Evolutionary conservation across 2,888 invertebrate genomes (phyloP).

Genomic region (Stenodema calcarata): DNA sequence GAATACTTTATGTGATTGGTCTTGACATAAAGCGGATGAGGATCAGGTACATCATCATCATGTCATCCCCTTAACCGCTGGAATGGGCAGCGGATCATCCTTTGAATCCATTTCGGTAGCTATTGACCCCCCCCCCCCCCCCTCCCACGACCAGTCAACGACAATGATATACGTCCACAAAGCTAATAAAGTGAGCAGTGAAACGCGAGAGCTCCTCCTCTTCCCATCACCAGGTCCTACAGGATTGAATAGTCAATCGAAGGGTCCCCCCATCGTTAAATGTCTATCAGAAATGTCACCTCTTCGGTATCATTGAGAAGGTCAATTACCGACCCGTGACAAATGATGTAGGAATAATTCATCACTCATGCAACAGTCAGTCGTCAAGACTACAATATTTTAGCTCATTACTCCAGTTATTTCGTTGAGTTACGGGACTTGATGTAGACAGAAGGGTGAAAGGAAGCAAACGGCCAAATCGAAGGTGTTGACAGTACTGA

Average conservation of each 20-base stretch:
- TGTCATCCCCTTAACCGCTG: not conserved
- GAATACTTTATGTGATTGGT: not conserved
- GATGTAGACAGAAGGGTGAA: no score
- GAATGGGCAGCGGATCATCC: not conserved
- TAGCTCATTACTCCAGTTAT: no score
- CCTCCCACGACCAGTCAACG: not conserved
- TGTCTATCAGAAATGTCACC: conserved; percentile 38
- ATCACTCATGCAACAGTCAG: not conserved
- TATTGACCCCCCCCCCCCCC: not conserved
- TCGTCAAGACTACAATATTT: no score
- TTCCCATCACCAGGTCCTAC: no score
- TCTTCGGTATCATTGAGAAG: conserved; percentile 19
- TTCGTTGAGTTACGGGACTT: no score
- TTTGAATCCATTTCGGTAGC: not conserved
- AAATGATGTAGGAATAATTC: conserved; percentile 33
- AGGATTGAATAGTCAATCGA: conserved; percentile 34
- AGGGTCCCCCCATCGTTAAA: conserved; percentile 27
- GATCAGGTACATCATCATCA: conserved; percentile 2
- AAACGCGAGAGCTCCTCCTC: not conserved
- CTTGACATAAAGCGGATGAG: not conserved
- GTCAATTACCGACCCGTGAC: conserved; percentile 21
- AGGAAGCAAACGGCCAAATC: no score
- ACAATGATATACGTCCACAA: conserved; percentile 4
- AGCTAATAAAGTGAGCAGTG: conserved; percentile 18
- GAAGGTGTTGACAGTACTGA: no score